Evolutionary conservation across 2,797 vertebrate genomes (phyloP), one percentile per base, ranked within the genome.

Genomic region (Champsocephalus gunnari): DNA sequence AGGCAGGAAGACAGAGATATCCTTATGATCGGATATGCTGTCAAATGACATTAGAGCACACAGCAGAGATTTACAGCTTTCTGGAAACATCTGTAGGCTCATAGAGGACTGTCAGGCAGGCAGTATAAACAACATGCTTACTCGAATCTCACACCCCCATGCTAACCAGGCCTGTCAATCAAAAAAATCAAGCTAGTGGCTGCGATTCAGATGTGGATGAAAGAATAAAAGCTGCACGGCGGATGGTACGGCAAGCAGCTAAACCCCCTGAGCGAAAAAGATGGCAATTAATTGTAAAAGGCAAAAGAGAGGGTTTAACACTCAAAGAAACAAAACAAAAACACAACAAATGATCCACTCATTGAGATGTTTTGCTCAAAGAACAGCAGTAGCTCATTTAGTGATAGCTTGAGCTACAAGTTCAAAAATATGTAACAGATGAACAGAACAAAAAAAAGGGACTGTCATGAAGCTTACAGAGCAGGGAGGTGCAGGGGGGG

Each of bases 11-110:
- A 84, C 77, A 49, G 63, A 78, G 84, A 80, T 78, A 63, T 82
- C 64, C 79, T 71, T 66, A 53, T 67, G 77, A 86, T 86, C 63
- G 50, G 82, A 81, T 72, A 77, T 44, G 82, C 86, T 85, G 87
- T 90, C 89, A 83, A 56, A 79, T 69, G 79, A 88, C 84, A 84
- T 90, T 78, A 89, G 72, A 87, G 79, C 69, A 66, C 76, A 60
- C 53, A 24, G 79, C 75, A 63, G 74, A 87, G 70, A 89, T 87
- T 77, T 90, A 75, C 73, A 84, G 86, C 84, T 84, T 83, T 82
- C 76, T 85, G 79, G 68, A 88, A 91, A 92, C 84, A 92, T 90
- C 90, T 88, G 88, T 80, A 71, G 80, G 50, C 83, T 87, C 68
- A 68, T 54, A 45, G 53, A 87, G 72, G 79, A 79, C 85, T 80